Evolutionary conservation across 2,797 vertebrate genomes (phyloP), one percentile per base, ranked within the genome.

Genomic region (Trachurus trachurus): DNA sequence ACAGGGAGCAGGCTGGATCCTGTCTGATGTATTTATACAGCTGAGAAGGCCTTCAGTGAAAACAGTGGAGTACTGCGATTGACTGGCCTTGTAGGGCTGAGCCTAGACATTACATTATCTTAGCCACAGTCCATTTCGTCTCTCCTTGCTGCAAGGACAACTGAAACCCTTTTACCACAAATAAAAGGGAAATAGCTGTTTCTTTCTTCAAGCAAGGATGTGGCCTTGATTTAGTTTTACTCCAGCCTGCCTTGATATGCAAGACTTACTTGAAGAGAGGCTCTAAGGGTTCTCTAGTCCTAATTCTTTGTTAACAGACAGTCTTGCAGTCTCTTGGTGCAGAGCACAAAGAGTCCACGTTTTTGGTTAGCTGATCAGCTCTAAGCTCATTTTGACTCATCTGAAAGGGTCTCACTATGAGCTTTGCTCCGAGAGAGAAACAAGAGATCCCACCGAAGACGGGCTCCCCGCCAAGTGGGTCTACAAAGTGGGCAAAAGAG

Each of bases 1-100:
- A 80, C 85, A 88, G 58, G 44, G 67, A 86, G 76, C 83, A 73
- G 69, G 78, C 73, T 54, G 71, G 77, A 84, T 89, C 87, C 62
- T 76, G 66, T 84, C 75, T 91, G 89, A 93, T 89, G 69, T 96
- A 94, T 94, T 95, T 95, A 82, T 83, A 93, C 94, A 96, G 94
- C 93, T 95, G 83, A 89, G 52, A 72, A 49, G 63, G 45, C 78
- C 85, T 87, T 90, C 80, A 84, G 81, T 84, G 82, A 87, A 94
- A 94, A 89, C 86, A 78, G 62, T 68, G 68, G 80, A 82, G 77
- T 74, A 83, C 71, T 85, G 80, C 92, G 93, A 95, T 92, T 92
- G 93, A 93, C 90, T 92, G 86, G 90, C 85, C 88, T 88, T 91
- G 83, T 80, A 87, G 75, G 75, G 85, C 90, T 92, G 89, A 90